Conservation (phyloP, 2,797 vertebrate genomes). For the Acanthurus leucopareius region DNA sequence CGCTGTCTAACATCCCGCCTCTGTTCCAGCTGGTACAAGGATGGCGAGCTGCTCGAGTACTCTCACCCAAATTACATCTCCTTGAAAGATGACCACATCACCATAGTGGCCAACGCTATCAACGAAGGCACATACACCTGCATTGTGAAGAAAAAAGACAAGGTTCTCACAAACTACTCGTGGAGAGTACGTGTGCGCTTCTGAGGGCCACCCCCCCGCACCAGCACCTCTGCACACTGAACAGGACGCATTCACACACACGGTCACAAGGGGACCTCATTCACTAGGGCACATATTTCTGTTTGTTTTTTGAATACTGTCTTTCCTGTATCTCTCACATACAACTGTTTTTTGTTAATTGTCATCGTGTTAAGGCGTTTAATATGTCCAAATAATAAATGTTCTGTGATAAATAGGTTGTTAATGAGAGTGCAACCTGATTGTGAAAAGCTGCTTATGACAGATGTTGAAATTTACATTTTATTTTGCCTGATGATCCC, state of each 20-base stretch:
- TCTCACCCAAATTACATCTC: constrained; percentile 95
- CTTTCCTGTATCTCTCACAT: constrained; percentile 42
- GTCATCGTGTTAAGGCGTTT: constrained; percentile 66
- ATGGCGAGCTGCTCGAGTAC: constrained; percentile 94
- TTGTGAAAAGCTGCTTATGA: constrained; percentile 38
- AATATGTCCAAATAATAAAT: constrained; percentile 77
- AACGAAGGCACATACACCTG: constrained; percentile 98
- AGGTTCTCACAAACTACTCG: constrained; percentile 94
- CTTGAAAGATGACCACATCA: constrained; percentile 93
- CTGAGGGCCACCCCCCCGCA: constrained; percentile 61
- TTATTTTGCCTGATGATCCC: constrained; percentile 42
- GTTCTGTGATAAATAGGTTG: constrained; percentile 51
- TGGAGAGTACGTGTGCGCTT: constrained; percentile 93
- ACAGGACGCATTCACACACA: constrained; percentile 36
- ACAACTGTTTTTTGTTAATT: constrained; percentile 45
- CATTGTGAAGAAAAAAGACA: constrained; percentile 91
- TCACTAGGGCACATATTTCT: constrained; percentile 80
- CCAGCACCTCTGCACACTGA: constrained; percentile 47
- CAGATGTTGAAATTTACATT: constrained; percentile 39
- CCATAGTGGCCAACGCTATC: constrained; percentile 96
- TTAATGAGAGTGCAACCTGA: constrained; percentile 42
- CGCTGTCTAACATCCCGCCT: constrained; percentile 12
- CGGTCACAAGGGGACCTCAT: constrained; percentile 65
- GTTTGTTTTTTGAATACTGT: constrained; percentile 29
- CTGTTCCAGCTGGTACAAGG: constrained; percentile 95